Evolutionary conservation across 1,140 invertebrate genomes (phyloP).

Genomic region (Drosophila bifasciata): DNA sequence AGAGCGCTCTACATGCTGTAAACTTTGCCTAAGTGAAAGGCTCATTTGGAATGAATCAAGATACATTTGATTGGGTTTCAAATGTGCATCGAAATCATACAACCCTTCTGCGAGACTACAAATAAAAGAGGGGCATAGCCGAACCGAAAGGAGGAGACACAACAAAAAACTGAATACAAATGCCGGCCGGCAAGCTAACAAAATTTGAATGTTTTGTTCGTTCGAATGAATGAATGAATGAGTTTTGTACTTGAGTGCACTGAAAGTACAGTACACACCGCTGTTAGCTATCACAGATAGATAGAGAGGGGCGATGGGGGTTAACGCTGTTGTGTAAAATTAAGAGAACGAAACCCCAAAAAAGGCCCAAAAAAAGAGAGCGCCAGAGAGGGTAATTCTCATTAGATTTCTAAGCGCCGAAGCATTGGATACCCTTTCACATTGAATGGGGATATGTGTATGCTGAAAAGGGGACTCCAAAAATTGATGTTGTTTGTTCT

Average conservation of each 20-base stretch:
- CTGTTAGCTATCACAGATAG: too few species aligned
- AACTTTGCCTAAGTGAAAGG: too few species aligned
- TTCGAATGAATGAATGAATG: conserved; percentile 29
- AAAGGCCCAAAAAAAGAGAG: conserved; percentile 6
- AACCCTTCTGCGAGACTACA: neutral
- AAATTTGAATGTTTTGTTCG: conserved; percentile 17
- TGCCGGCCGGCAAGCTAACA: conserved; percentile 55
- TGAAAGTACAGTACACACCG: too few species aligned
- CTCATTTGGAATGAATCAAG: too few species aligned
- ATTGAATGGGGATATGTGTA: too few species aligned
- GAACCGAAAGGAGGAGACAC: neutral
- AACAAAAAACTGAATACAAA: conserved; percentile 19
- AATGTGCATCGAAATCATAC: too few species aligned
- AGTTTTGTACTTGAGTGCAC: conserved; percentile 9
- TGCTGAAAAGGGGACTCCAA: neutral
- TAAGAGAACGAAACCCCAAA: neutral
- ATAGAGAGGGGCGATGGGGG: too few species aligned
- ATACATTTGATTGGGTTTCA: too few species aligned
- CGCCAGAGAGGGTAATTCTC: neutral
- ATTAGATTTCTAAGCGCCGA: too few species aligned
- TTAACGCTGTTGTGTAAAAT: too few species aligned
- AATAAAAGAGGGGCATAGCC: neutral
- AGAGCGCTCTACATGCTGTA: too few species aligned
- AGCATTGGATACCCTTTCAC: too few species aligned
- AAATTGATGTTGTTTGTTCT: neutral